phyloP scores from a whole-genome alignment of 2,113 vertebrate genomes.

The Chionomys nivalis region DNA sequence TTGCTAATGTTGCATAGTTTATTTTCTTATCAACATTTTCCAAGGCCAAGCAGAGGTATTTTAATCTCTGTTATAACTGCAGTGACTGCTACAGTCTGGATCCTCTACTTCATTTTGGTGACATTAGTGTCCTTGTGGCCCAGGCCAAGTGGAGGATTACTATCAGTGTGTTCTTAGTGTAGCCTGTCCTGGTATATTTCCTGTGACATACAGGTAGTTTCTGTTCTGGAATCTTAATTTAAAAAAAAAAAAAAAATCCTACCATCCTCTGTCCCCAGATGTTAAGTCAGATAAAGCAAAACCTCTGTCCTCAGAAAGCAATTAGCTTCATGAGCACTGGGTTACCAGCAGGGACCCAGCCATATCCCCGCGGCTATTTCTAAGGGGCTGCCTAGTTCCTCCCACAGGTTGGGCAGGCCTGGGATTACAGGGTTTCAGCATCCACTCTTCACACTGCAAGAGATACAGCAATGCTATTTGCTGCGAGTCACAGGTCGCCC shows the following conservation, averaged over 20 bases:
- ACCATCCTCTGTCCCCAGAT: not conserved
- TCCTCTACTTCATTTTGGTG: conserved; percentile 27
- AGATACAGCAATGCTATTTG: not conserved
- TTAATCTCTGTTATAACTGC: conserved; percentile 23
- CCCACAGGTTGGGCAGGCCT: not conserved
- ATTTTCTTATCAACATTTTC: not conserved
- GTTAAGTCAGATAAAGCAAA: not conserved
- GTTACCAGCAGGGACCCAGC: not conserved
- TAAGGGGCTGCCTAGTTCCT: not conserved
- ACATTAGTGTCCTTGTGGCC: not conserved
- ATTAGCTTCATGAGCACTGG: not conserved
- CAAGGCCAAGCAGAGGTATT: not conserved
- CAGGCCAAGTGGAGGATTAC: not conserved
- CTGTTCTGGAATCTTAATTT: not conserved
- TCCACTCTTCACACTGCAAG: not conserved
- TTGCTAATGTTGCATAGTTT: not conserved
- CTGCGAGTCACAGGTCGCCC: not conserved
- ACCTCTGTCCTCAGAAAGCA: not conserved
- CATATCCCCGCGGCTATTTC: not conserved
- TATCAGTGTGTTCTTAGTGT: not conserved
- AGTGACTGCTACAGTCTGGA: not conserved
- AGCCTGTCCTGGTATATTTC: not conserved
- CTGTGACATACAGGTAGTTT: not conserved
- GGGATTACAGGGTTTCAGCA: not conserved
- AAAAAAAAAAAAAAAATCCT: not conserved